Evolutionary conservation across 2,113 vertebrate species (phyloP), one percentile per base, ranked within the genome.

Genomic region (Plecturocebus donacophilus): DNA sequence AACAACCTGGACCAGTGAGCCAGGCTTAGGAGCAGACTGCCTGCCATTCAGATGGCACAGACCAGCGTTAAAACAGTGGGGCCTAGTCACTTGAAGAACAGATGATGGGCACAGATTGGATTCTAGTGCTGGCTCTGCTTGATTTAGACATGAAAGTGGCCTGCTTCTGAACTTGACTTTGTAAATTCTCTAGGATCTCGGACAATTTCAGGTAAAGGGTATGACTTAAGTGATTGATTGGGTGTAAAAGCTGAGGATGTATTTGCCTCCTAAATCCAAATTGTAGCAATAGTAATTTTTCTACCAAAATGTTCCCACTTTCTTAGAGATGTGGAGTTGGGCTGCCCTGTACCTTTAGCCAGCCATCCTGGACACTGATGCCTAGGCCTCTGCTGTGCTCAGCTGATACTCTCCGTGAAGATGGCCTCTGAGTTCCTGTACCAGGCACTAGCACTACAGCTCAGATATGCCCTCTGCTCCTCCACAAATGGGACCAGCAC

Each of bases 1-100:
- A 20, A 9, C 7, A 25, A 13, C 54, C 6, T 21, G 25, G 20
- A 68, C 27, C 16, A 40, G 38, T 9, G 16, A 45, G 3, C 5
- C 10, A 5, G 5, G 49, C 40, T 10, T 21, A 27, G 40, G 25
- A 49, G 40, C 32, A 25, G 21, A 47, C 3, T 10, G 1, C 4
- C 32, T 40, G 47, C 6, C 42, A 10, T 1, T 17, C 30, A 35
- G 17, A 17, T 38, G 14, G 3, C 38, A 40, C 16, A 2, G 16
- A 13, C 27, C 6, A 47, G 32, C 12, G 2, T 9, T 6, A 2
- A 0, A 35, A 21, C 0, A 40, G 6, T 13, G 35, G 20, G 4
- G 20, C 6, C 4, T 23, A 16, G 20, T n/a, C 49, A 30, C 35
- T 2, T n/a, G 42, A 17, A 5, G 35, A 64, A 11, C 8, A 58